A percentile compares a stretch with the other conserved stretches of the same genome.
These are phyloP conservation scores for Aethes cnicana DNA, from an alignment of 2,888 invertebrate species.

Conservation along the genomic window DNA sequence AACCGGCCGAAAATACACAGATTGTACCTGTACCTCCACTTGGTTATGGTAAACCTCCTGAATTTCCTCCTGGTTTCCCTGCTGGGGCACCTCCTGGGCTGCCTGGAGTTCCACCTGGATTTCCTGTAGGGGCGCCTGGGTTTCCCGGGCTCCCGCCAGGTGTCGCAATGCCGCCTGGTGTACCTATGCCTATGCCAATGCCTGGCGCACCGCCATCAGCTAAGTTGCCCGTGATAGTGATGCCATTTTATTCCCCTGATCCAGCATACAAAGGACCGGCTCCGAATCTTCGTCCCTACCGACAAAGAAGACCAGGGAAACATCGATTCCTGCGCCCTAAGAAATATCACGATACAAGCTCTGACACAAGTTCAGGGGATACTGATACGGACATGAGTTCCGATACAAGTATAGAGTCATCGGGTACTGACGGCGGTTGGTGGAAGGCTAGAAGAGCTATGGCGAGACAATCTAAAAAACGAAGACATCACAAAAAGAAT, in stretches of 20 bases:
- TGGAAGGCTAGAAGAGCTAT: constrained; percentile 46
- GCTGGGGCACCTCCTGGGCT: constrained; percentile 26
- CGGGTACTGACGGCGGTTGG: constrained; percentile 38
- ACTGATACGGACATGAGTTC: constrained; percentile 39
- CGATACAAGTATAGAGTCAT: constrained; percentile 43
- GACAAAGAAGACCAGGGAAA: too few relatives aligned
- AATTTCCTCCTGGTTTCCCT: constrained; percentile 30
- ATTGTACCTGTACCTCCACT: constrained; percentile 42
- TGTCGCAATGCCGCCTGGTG: constrained; percentile 9
- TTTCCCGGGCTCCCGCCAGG: constrained; percentile 30
- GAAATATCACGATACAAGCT: constrained; percentile 33
- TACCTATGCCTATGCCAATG: constrained; percentile 37
- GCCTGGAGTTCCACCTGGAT: constrained; percentile 35
- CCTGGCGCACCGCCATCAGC: constrained; percentile 43
- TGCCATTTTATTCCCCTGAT: constrained; percentile 74
- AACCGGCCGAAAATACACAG: constrained; percentile 42
- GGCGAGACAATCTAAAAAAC: constrained; percentile 42
- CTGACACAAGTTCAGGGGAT: constrained; percentile 24
- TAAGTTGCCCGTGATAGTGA: constrained; percentile 72
- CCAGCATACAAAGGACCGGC: constrained; percentile 44
- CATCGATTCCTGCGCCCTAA: constrained; percentile 34
- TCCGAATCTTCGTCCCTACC: not conserved
- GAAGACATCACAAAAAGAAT: constrained; percentile 35
- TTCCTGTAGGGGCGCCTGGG: constrained; percentile 37
- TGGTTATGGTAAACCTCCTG: constrained; percentile 29